Evolutionary conservation across 2,888 invertebrate genomes (phyloP).

Genomic region (Drosophila stalkeri): DNA sequence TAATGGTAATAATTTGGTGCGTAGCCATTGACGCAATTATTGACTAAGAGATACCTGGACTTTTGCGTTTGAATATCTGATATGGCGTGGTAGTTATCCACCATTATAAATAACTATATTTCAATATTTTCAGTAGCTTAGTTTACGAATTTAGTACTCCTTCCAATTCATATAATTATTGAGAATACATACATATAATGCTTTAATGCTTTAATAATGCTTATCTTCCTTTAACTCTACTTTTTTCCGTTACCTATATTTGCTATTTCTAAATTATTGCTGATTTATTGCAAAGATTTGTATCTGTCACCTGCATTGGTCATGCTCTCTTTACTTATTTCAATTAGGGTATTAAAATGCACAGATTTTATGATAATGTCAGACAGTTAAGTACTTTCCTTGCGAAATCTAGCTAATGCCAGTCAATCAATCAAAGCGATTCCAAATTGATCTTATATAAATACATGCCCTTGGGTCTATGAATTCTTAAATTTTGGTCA

Average conservation of each 20-base stretch:
- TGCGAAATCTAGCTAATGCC: background rate
- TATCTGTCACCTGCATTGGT: background rate
- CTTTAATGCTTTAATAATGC: background rate
- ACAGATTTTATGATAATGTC: conserved; percentile 22
- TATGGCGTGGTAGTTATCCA: background rate
- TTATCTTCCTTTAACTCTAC: background rate
- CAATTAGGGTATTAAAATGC: background rate
- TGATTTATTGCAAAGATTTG: background rate
- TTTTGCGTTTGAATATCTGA: background rate
- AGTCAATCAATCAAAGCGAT: background rate
- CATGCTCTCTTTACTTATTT: background rate
- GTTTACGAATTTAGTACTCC: background rate
- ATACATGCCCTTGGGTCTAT: conserved; percentile 8
- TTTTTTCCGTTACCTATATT: background rate
- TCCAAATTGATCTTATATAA: conserved; percentile 26
- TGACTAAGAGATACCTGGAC: background rate
- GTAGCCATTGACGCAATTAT: background rate
- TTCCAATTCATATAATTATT: too few species aligned
- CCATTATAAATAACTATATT: background rate
- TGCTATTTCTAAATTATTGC: background rate
- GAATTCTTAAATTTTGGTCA: conserved; percentile 9
- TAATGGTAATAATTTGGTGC: background rate
- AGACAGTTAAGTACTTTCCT: background rate
- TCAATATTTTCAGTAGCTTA: background rate
- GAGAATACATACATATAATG: too few species aligned